Conservation (phyloP, 2,113 vertebrate genomes). For the Gobio gobio region DNA sequence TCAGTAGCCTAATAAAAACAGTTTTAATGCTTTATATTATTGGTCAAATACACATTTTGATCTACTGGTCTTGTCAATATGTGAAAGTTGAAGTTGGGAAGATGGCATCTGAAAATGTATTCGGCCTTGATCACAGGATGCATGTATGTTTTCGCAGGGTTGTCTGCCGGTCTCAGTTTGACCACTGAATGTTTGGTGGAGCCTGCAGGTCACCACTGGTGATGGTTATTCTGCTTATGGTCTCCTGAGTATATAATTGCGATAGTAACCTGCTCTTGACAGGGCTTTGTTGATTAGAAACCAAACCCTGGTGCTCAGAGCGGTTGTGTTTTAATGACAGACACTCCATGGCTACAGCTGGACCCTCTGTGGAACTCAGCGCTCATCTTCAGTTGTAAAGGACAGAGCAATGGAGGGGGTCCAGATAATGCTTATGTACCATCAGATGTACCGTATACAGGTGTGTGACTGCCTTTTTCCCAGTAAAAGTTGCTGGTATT, state of each 20-base stretch:
- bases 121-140: not conserved
- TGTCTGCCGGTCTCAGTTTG: not conserved
- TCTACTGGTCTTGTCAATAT: not conserved
- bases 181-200: not conserved
- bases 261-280: not conserved
- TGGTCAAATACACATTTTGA: not conserved
- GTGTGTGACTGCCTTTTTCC: not conserved
- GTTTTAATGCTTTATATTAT: not conserved
- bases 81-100: not conserved
- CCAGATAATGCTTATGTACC: not conserved
- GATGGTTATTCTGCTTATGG: not conserved
- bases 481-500: not conserved
- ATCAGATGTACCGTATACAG: not conserved
- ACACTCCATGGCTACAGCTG: constrained; percentile 30
- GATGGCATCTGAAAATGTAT: not conserved
- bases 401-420: not conserved
- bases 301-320: not conserved
- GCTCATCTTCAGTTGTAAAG: constrained; percentile 19
- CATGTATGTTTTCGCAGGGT: not conserved
- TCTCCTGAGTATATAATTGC: not conserved
- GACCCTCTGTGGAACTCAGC: constrained; percentile 7
- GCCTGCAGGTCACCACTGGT: not conserved
- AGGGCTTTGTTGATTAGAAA: constrained; percentile 22
- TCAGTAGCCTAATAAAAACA: not conserved
- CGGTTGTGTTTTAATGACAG: constrained; percentile 5